Evolutionary conservation across 2,113 vertebrate genomes (phyloP), one percentile per base, ranked within the genome.

Genomic region (Lasiurus cinereus): DNA sequence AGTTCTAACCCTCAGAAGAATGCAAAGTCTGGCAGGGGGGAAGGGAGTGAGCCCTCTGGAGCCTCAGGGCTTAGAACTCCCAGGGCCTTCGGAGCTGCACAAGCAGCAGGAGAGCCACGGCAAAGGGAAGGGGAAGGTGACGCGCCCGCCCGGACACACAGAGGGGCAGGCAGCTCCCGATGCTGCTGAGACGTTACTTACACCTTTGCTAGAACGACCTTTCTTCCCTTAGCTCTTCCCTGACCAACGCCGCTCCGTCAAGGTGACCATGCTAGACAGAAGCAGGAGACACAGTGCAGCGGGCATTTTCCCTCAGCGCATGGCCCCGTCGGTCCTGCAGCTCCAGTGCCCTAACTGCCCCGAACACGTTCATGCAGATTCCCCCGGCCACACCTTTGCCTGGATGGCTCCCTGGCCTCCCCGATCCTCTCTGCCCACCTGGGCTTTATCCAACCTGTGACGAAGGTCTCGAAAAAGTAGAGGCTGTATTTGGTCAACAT

Each of bases 401-500:
- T 50, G n/a, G 48, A 64, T 2, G 56, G 56, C 27, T 39, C 31
- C 73, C 48, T 21, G 5, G 5, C 33, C 29, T 8, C 29, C 27
- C 39, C 74, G 31, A 19, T 46, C 29, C 70, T 73, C 8, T 9
- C 70, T 83, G 88, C 77, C 73, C 88, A 54, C 54, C 72, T 74
- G 77, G 27, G 54, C 77, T 90, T n/a, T 27, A 13, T 5, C 52
- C 87, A 80, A 13, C 46, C 90, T 64, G 78, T 33, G 62, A 88
- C 43, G 83, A 83, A 96, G 90, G 21, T 84, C 50, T 92, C 90
- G 48, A 48, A 91, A 93, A 33, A 85, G 33, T 24, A 27, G 0
- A 50, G 67, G 36, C 67, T 78, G 62, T 96, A 84, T 95, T 97
- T 97, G 94, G 94, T 97, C 95, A 96, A 96, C 95, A 96, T 21